Base-by-base conservation (phyloP, 1,140 invertebrate species). In the Potamilus streckersoni region DNA sequence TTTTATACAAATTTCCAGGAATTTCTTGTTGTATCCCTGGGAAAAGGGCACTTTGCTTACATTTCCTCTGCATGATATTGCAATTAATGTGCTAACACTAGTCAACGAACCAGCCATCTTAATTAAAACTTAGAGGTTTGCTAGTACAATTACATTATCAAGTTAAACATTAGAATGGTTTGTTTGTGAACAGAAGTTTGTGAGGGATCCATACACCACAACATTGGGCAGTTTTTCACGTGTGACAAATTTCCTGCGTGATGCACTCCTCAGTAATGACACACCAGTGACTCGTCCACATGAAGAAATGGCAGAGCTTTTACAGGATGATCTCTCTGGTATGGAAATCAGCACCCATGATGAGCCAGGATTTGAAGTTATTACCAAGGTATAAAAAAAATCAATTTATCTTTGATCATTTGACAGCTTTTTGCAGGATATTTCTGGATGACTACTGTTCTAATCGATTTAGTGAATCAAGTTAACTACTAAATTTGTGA, bases 191-290 rank as follows among this genome's bases (percentile, higher is more conserved):
- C 80, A 90, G 89, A 90, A 90, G 85, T 89, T 91, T 76, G 84
- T 90, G 67, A 84, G 94, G 83, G 92, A 94, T 86, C 95, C 95
- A 0, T 95, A 95, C 87, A 94, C 94, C 87, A 94, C 94, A 3
- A 94, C 95, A 14, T 83, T 96, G 86, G 93, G 94, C 85, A 94
- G 95, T 13, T 96, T 96, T 89, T 94, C 94, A 38, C 96, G 96
- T 91, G 90, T 96, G 31, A 94, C 94, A 49, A 94, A 95, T 90
- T 89, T 90, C 70, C 77, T 93, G 31, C 82, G 89, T 80, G 89
- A 92, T 78, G 78, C 84, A 14, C 77, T 90, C 64, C 63, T 87
- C 74, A 75, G 84, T 58, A 71, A 83, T 61, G 83, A 86, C 58
- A 78, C 83, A 20, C 85, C 88, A 17, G 82, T 84, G 69, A 64